These are phyloP conservation scores for Denticeps clupeoides DNA, from an alignment of 2,797 vertebrate genomes.

Conservation along the genomic window DNA sequence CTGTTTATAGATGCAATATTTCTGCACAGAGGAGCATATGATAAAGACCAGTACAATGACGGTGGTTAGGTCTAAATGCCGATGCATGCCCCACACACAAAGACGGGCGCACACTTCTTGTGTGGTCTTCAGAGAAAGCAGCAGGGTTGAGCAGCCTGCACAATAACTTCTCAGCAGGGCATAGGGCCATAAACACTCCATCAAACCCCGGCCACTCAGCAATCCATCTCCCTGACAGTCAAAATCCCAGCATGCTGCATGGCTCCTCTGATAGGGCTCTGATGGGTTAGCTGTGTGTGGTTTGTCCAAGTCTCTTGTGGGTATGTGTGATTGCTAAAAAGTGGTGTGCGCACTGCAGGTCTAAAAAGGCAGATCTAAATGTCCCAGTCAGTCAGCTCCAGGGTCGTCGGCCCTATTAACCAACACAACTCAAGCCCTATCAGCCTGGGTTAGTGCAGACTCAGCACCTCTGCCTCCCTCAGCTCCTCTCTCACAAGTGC, in stretches of 20 bases:
- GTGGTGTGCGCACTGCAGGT: neutral
- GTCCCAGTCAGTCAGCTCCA: too few relatives aligned
- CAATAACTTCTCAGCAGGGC: slow-evolving; percentile 29
- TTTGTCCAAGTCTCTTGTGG: slow-evolving; percentile 18
- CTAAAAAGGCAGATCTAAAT: too few relatives aligned
- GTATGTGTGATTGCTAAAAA: neutral
- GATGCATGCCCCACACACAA: slow-evolving; percentile 15
- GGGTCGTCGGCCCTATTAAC: too few relatives aligned
- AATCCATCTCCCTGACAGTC: slow-evolving; percentile 45
- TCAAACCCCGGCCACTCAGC: slow-evolving; percentile 13
- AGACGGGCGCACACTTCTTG: slow-evolving; percentile 12
- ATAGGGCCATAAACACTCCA: slow-evolving; percentile 40
- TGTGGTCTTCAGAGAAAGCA: slow-evolving; percentile 9
- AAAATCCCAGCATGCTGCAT: slow-evolving; percentile 20
- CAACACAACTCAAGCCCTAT: too few relatives aligned
- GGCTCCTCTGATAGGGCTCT: slow-evolving; percentile 18
- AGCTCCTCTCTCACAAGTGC: too few relatives aligned
- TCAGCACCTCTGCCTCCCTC: too few relatives aligned
- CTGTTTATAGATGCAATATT: too few relatives aligned
- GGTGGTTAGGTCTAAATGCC: slow-evolving; percentile 7
- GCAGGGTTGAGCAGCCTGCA: slow-evolving; percentile 23
- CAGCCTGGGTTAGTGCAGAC: too few relatives aligned
- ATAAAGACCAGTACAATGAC: neutral
- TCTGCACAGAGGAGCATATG: too few relatives aligned
- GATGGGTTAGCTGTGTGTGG: slow-evolving; percentile 3